Conservation (phyloP, 1,140 invertebrate genomes). For the Scaptomyza pallida region DNA sequence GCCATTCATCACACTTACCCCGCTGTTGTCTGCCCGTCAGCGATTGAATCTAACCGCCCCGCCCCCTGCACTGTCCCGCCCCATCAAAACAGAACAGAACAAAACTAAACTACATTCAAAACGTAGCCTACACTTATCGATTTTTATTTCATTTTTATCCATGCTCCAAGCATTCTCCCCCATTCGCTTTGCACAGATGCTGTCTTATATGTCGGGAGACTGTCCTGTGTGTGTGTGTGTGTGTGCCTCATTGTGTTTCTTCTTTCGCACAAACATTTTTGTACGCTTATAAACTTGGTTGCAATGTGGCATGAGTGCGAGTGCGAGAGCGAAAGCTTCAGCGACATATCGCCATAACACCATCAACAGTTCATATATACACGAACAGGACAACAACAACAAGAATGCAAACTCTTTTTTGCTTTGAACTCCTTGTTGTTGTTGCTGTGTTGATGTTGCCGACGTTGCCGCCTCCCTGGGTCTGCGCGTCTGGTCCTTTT, state of each 20-base stretch:
- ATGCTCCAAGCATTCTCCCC: neutral
- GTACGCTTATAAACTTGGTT: slow-evolving; percentile 65
- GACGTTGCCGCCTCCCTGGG: slow-evolving; percentile 3
- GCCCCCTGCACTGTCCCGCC: too few relatives aligned
- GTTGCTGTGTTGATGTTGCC: slow-evolving; percentile 32
- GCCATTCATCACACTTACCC: neutral
- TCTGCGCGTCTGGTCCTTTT: slow-evolving; percentile 52
- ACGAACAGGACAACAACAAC: slow-evolving; percentile 35
- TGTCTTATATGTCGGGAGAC: neutral
- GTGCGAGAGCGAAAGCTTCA: slow-evolving; percentile 5
- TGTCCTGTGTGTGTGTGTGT: neutral
- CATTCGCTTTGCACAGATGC: neutral
- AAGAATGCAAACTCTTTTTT: slow-evolving; percentile 21
- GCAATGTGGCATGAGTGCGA: slow-evolving; percentile 21
- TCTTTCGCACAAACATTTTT: slow-evolving; percentile 73
- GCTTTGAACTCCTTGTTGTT: slow-evolving; percentile 26
- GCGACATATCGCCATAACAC: slow-evolving; percentile 81
- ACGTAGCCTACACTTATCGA: slow-evolving; percentile 76
- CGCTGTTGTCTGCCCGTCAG: neutral
- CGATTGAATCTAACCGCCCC: too few relatives aligned
- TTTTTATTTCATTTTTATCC: slow-evolving; percentile 82
- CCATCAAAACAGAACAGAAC: too few relatives aligned
- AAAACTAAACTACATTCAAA: slow-evolving; percentile 55
- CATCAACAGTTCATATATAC: slow-evolving; percentile 77
- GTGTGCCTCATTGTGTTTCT: slow-evolving; percentile 56